A percentile compares a stretch with the other conserved stretches of the same genome.
Conservation (phyloP, 2,888 invertebrate species). For the Drosophila fulvimacula region DNA sequence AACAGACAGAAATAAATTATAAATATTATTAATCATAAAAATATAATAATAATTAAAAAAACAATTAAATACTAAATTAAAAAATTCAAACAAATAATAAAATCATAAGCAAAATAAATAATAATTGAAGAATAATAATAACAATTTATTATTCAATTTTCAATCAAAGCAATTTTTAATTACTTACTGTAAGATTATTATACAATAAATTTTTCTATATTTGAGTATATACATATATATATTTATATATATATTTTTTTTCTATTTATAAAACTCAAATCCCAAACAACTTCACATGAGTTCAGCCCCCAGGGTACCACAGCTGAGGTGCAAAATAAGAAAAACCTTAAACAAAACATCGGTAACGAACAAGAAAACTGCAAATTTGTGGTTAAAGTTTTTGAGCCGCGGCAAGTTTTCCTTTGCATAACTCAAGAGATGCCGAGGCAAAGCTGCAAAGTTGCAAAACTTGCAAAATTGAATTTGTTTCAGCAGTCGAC, state of each 20-base stretch:
- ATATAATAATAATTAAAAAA: too few species aligned
- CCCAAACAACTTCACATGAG: too few species aligned
- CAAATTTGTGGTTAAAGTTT: conserved; percentile 31
- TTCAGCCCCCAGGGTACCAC: not conserved
- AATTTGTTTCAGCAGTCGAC: conserved; percentile 17
- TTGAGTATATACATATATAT: too few species aligned
- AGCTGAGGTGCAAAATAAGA: not conserved
- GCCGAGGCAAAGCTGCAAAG: conserved; percentile 24
- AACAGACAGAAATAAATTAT: too few species aligned
- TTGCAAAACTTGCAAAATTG: conserved; percentile 18
- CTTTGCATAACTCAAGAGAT: conserved; percentile 55
- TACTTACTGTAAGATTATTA: too few species aligned
- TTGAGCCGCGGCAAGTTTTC: conserved; percentile 35
- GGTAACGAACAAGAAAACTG: conserved; percentile 35
- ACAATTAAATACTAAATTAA: not conserved
- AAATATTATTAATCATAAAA: too few species aligned
- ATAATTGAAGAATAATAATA: too few species aligned
- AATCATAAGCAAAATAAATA: not conserved
- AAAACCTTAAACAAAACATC: conserved; percentile 9
- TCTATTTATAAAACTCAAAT: too few species aligned
- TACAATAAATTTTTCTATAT: too few species aligned
- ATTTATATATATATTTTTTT: not conserved
- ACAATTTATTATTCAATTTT: too few species aligned
- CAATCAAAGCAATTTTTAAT: too few species aligned
- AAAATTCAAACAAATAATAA: too few species aligned